phyloP scores from a whole-genome alignment of 2,113 vertebrate species.

The Puma concolor region DNA sequence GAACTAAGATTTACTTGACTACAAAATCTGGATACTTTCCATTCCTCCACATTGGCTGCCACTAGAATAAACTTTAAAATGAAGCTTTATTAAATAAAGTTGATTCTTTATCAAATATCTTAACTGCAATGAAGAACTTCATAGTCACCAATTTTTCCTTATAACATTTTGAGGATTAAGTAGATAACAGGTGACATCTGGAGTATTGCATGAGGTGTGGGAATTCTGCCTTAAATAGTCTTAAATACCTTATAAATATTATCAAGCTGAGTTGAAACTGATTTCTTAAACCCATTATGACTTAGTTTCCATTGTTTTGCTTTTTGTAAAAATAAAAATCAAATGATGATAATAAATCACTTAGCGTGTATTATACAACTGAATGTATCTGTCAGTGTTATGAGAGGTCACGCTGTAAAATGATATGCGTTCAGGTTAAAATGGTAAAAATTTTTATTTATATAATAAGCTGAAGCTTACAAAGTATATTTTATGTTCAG shows the following conservation, averaged over 20 bases:
- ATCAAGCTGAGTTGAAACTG: not conserved
- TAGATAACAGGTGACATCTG: not conserved
- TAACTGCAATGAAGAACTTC: not conserved
- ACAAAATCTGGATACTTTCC: not conserved
- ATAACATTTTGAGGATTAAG: not conserved
- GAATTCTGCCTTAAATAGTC: not conserved
- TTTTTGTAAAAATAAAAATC: not conserved
- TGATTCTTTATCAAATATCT: not conserved
- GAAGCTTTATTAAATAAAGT: not conserved
- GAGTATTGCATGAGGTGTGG: not conserved
- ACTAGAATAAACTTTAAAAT: conserved; percentile 28
- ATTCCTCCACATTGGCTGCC: not conserved
- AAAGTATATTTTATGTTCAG: not conserved
- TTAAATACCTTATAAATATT: not conserved
- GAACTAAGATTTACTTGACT: conserved; percentile 34
- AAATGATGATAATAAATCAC: not conserved
- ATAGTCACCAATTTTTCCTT: not conserved
- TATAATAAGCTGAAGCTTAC: not conserved
- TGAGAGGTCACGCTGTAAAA: not conserved
- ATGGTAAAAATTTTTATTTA: not conserved
- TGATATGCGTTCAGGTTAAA: not conserved
- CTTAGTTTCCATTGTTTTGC: not conserved
- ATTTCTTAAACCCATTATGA: not conserved
- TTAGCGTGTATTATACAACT: not conserved
- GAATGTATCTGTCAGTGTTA: not conserved